Evolutionary conservation across 1,140 invertebrate species (phyloP).

Genomic region (Euschistus heros): DNA sequence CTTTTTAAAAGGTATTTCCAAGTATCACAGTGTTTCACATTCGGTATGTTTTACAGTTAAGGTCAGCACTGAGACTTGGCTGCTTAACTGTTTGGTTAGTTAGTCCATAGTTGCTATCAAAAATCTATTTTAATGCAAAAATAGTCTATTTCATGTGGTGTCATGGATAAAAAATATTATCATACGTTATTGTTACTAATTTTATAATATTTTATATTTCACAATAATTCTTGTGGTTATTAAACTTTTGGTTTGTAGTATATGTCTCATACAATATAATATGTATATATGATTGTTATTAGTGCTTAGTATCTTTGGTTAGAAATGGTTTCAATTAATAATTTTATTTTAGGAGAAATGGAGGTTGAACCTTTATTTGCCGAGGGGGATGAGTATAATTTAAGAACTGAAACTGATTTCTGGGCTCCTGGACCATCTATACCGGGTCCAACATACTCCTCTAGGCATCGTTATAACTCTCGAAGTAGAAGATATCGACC

Average conservation of each 20-base stretch:
- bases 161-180: too few species aligned
- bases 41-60: too few species aligned
- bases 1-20: too few species aligned
- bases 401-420: slow-evolving; percentile 14
- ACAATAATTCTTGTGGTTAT: too few species aligned
- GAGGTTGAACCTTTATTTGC: slow-evolving; percentile 43
- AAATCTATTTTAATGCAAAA: too few species aligned
- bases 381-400: slow-evolving; percentile 35
- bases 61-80: too few species aligned
- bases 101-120: too few species aligned
- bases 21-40: too few species aligned
- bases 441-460: background rate
- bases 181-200: too few species aligned
- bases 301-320: background rate
- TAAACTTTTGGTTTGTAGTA: background rate
- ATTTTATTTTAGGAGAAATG: slow-evolving; percentile 34
- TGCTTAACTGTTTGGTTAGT: too few species aligned
- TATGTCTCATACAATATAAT: background rate
- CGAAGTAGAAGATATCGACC: slow-evolving; percentile 2
- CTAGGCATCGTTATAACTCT: background rate
- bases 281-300: background rate
- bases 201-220: too few species aligned
- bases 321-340: background rate
- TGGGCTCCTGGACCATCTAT: slow-evolving; percentile 13
- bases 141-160: too few species aligned